Evolutionary conservation across 2,888 invertebrate species (phyloP), one percentile per base, ranked within the genome.

Genomic region (Melangyna quadrimaculata): DNA sequence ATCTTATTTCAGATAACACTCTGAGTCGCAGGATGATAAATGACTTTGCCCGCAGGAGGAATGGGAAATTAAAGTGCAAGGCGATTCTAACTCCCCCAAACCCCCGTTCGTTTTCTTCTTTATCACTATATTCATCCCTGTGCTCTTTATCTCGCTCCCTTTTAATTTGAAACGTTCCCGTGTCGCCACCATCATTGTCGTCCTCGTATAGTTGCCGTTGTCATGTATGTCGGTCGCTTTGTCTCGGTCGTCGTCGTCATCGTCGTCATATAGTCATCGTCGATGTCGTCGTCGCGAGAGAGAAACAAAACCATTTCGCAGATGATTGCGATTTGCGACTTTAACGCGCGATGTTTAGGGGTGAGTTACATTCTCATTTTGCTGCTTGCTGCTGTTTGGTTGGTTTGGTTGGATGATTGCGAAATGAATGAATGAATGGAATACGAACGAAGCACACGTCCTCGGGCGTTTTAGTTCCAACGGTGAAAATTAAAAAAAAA

Each of bases 31-130:
- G 81, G 63, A 87, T 87, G 87, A 87, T 87, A 87, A 87, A 87
- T 87, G 87, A 87, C 87, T 87, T 86, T 87, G 84, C 69, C 86
- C 72, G 80, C 78, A 72, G 86, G 87, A 55, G 81, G 86, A 87
- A 84, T 86, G 86, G 80, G 87, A 81, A 87, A 84, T 87, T 84
- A 87, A 87, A 87, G 87, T 86, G 84, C 87, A 87, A 87, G 87
- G 87, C 86, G 87, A 86, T 86, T 84, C 75, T 84, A 84, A 87
- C 78, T 75, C 72, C 35, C 40, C 59, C 55, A 45, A 61, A 22
- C 55, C 69, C 45, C 40, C 45, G 45, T 63, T 67, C 43, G 27
- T 43, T 43, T 43, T 35, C 35, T 35, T 35, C 73, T 74, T 70
- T 78, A 75, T 83, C 83, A 78, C 83, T 79, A 79, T 79, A 79